Evolutionary conservation across 2,888 invertebrate genomes (phyloP), one percentile per base, ranked within the genome.

Genomic region (Dynastes maya): DNA sequence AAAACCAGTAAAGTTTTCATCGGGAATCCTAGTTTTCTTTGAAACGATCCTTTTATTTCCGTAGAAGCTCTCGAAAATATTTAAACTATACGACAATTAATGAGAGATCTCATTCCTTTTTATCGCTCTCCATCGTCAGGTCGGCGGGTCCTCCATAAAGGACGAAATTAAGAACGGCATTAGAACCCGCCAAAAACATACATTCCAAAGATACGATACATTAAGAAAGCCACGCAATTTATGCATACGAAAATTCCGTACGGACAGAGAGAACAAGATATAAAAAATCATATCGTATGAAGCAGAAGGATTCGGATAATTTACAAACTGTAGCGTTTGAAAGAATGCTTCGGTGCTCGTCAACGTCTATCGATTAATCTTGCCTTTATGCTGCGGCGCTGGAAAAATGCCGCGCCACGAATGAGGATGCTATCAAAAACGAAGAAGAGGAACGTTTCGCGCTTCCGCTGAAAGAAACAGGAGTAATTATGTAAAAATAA

Each of bases 311-410:
- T 58, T n/a, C 58, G 58, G 55, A 71, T 55, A 71, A 71, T 58
- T 55, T 55, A 71, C 55, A 71, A 71, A 58, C n/a, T 22, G 16
- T n/a, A 55, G 58, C 55, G 32, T 53, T 72, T 72, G 32, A 9
- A 72, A 29, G 51, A 40, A 58, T 40, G 67, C 67, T 32, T 16
- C 11, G 22, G 9, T 49, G 37, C 22, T 3, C 67, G 45, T 72
- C 37, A 53, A 72, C 22, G 40, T 58, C 3, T 22, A 58, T 72
- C 72, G 58, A 72, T 72, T 72, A 58, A 72, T 72, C 72, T 72
- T 72, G 37, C 58, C 72, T 37, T 72, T 58, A 67, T 49, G 37
- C n/a, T n/a, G 37, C 40, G 67, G 11, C 32, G 37, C 27, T 4
- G 40, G 29, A 37, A 58, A 58, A 72, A 72, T 58, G 51, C 72